phyloP scores from a whole-genome alignment of 2,888 invertebrate genomes.

The Lasioglossum figueresi region DNA sequence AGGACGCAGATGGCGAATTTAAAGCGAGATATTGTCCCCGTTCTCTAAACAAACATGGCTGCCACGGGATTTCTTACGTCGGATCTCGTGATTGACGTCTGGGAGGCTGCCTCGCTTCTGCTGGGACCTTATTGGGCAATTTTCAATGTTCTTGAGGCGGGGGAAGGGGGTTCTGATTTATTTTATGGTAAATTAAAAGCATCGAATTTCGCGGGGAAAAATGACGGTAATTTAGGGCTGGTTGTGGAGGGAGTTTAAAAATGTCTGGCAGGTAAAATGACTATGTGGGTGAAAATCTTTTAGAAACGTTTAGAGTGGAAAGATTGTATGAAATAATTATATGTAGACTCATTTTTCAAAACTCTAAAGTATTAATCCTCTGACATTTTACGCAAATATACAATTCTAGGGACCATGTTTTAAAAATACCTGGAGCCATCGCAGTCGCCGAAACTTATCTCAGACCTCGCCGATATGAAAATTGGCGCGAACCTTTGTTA shows the following conservation, averaged over 20 bases:
- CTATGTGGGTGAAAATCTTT: too few species aligned
- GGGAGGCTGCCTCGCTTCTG: neutral
- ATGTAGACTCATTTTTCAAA: too few species aligned
- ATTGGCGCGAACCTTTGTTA: neutral
- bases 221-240: neutral
- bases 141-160: neutral
- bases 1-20: slow-evolving; percentile 48
- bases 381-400: neutral
- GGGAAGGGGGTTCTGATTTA: neutral
- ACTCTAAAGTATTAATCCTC: too few species aligned
- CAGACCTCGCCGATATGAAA: neutral
- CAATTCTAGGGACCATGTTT: neutral
- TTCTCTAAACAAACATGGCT: slow-evolving; percentile 28
- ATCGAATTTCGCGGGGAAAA: neutral
- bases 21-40: slow-evolving; percentile 42
- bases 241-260: neutral
- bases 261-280: neutral
- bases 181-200: neutral
- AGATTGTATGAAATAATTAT: too few species aligned
- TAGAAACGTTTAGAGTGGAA: neutral
- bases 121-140: neutral
- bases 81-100: neutral
- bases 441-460: neutral
- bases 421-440: neutral
- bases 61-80: neutral